Base-by-base conservation (phyloP, 2,888 invertebrate species). In the Cybosia mesomella region DNA sequence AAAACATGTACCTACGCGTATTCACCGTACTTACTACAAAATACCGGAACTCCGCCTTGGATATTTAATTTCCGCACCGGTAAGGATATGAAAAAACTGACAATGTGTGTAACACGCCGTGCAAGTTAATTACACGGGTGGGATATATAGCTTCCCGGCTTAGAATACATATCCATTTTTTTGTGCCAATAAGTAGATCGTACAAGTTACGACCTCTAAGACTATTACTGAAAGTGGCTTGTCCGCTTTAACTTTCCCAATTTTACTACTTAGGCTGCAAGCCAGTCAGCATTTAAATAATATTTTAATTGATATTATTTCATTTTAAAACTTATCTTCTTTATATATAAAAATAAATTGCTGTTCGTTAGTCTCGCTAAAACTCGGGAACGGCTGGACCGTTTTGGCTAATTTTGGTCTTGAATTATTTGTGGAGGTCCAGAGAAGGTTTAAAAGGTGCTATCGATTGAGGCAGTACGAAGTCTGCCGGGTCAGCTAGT, bases 31-130 rank as follows among this genome's bases (percentile, higher is more conserved):
- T 18, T 55, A 24, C 55, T 18, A 24, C 15, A 55, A 55, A 55
- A 55, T 55, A 55, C 21, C 24, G 21, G 24, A 55, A 55, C 49
- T n/a, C 49, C n/a, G 49, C 55, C 28, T 55, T 55, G 28, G 55
- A 24, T 24, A 55, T 28, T 55, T 28, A 55, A 55, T 55, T 55
- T 55, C 43, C 43, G 55, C 8, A 5, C 24, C 2, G 28, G 55
- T 24, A 28, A 28, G 55, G 21, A 24, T 55, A 24, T 24, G 8
- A 24, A 55, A 55, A 55, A 55, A 55, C 11, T 3, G 3, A 43
- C 7, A 55, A 22, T 54, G 55, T 28, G 7, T 10, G 55, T 55
- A 55, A 55, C 55, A 28, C 15, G 55, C 55, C 15, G 15, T 18
- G 28, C 22, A 11, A 55, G 55, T 55, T 55, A 24, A 15, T 24